A percentile compares a stretch with the other conserved stretches of the same genome.
These are phyloP conservation scores for Rhodinocichla rosea DNA, from an alignment of 2,113 vertebrate species.

Conservation along the genomic window DNA sequence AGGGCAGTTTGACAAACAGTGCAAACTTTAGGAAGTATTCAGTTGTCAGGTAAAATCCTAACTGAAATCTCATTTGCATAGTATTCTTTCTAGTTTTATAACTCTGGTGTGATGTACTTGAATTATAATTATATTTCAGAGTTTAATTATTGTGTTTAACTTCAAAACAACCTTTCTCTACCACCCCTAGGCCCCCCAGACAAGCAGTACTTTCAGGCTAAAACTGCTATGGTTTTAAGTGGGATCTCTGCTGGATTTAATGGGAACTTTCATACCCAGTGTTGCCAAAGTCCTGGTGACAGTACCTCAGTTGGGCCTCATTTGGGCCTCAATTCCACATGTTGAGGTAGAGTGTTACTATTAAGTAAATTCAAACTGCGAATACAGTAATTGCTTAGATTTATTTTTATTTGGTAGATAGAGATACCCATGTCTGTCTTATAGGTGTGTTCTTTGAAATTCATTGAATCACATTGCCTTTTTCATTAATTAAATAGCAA, in stretches of 20 bases:
- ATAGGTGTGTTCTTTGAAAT: background rate
- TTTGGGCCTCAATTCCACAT: background rate
- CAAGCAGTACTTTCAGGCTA: background rate
- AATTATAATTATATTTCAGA: background rate
- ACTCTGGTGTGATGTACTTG: background rate
- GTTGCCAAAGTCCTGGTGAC: background rate
- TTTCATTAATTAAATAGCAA: background rate
- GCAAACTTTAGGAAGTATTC: background rate
- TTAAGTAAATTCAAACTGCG: background rate
- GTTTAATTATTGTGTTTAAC: background rate
- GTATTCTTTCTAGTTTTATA: background rate
- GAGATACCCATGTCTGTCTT: background rate
- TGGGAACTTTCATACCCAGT: background rate
- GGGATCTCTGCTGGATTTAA: background rate
- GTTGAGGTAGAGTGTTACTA: background rate
- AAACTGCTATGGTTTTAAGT: background rate
- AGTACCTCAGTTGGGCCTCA: background rate
- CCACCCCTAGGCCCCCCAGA: rapidly evolving
- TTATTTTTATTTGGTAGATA: background rate
- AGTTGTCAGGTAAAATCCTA: background rate
- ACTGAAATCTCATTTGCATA: background rate
- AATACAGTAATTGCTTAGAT: background rate
- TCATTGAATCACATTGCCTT: background rate
- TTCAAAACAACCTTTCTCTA: background rate
- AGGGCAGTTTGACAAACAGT: background rate